Base-by-base conservation (phyloP, 2,113 vertebrate species). In the Galeopterus variegatus region DNA sequence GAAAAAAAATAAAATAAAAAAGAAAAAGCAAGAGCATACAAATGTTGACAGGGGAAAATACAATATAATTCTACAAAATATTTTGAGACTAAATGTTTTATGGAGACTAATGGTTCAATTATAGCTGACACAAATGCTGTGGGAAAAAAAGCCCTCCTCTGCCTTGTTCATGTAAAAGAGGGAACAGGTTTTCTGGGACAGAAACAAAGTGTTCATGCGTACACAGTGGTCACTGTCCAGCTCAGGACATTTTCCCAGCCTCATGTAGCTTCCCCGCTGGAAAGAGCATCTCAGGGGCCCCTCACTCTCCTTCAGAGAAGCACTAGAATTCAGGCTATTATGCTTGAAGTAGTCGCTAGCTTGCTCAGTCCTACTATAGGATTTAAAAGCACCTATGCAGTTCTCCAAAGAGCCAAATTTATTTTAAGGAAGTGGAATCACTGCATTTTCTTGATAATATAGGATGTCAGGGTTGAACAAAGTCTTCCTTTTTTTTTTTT, bases 41-140 rank as follows among this genome's bases (percentile, higher is more conserved):
- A 60, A 92, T 90, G 50, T 45, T 69, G 62, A 72, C 50, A 76
- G 54, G 31, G 90, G 48, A 92, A 80, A 97, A 67, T 36, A 48
- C 58, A 82, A 75, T 75, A 60, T 65, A 83, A 90, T 90, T 90
- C 77, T 70, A 60, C 58, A 65, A 80, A 96, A 70, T 91, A 62
- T 80, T 88, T 89, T 75, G 28, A 83, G 60, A 48, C 11, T 67
- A 81, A 83, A 76, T 89, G 28, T 93, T 75, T 95, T 90, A 76
- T 94, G 72, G 54, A 79, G 28, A 81, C 82, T 82, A 88, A 94
- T 94, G 48, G 24, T 14, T 95, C 83, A 65, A 36, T 93, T 92
- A 77, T 28, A 31, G 36, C 24, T 82, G 73, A 36, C 52, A 18
- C 13, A 64, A 90, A 36, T 23, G 0, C 72, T 33, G n/a, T 69